phyloP scores from a whole-genome alignment of 1,140 invertebrate species.

The Ephestia elutella region DNA sequence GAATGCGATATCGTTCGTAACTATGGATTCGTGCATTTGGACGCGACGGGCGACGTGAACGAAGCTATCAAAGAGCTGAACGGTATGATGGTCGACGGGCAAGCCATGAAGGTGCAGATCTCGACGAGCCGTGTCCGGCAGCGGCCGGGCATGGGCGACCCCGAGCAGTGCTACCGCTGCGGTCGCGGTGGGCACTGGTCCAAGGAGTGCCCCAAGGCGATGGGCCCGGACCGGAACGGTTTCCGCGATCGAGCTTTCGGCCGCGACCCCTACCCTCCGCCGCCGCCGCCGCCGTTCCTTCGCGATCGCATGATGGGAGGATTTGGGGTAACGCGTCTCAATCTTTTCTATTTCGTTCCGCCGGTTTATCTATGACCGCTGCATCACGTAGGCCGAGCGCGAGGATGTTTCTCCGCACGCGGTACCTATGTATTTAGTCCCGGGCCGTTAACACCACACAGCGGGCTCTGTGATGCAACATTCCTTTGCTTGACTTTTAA shows the following conservation, averaged over 20 bases:
- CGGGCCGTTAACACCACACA: conserved; percentile 29
- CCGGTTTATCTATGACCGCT: conserved; percentile 25
- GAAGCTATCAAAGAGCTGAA: conserved; percentile 91
- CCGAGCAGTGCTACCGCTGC: conserved; percentile 95
- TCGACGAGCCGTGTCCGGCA: conserved; percentile 93
- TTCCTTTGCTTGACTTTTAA: conserved; percentile 11
- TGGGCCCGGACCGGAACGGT: conserved; percentile 84
- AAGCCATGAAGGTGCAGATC: conserved; percentile 91
- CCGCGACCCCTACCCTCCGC: conserved; percentile 88
- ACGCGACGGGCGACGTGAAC: conserved; percentile 87
- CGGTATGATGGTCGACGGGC: conserved; percentile 87
- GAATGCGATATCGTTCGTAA: conserved; percentile 94
- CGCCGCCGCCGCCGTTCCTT: conserved; percentile 88
- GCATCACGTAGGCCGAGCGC: conserved; percentile 54
- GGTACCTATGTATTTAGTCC: conserved; percentile 33
- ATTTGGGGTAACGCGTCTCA: conserved; percentile 82
- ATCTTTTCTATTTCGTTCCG: conserved; percentile 34
- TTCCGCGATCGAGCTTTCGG: conserved; percentile 89
- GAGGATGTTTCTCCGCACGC: conserved; percentile 37
- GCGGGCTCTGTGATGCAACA: conserved; percentile 49
- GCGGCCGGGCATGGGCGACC: conserved; percentile 95
- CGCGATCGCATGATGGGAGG: conserved; percentile 90
- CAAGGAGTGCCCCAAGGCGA: conserved; percentile 89
- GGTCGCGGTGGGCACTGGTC: conserved; percentile 95
- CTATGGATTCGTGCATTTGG: conserved; percentile 93